phyloP scores from a whole-genome alignment of 2,888 invertebrate genomes.

The Dryococelus australis region DNA sequence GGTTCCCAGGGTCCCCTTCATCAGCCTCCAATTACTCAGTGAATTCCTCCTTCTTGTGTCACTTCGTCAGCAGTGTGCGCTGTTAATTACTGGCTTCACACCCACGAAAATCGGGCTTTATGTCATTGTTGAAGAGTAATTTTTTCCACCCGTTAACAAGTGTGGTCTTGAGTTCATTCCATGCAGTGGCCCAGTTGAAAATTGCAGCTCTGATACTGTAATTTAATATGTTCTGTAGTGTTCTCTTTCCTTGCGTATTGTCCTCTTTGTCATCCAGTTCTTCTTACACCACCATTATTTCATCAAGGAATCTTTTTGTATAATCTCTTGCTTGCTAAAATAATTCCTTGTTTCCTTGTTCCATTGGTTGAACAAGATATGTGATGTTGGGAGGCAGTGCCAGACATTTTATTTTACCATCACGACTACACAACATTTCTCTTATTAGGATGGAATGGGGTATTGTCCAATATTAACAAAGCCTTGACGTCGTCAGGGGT shows the following conservation, averaged over 20 bases:
- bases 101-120: not conserved
- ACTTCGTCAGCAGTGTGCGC: no score
- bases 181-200: conserved; percentile 30
- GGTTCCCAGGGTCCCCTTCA: no score
- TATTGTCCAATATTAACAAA: conserved; percentile 20
- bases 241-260: not conserved
- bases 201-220: conserved; percentile 7
- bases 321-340: not conserved
- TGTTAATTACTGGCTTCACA: conserved; percentile 22
- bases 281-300: not conserved
- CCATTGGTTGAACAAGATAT: conserved; percentile 19
- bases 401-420: conserved; percentile 29
- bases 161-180: conserved; percentile 17
- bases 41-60: no score
- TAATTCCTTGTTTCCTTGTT: not conserved
- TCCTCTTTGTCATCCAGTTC: not conserved
- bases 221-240: not conserved
- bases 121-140: not conserved
- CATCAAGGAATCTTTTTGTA: conserved; percentile 25
- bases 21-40: no score
- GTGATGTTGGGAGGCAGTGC: conserved; percentile 30
- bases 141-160: no score
- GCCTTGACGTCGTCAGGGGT: conserved; percentile 10
- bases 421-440: not conserved
- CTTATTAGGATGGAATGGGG: not conserved